A percentile compares a stretch with the other conserved stretches of the same genome.
Conservation (phyloP, 2,113 vertebrate genomes). For the Podocnemis expansa region DNA sequence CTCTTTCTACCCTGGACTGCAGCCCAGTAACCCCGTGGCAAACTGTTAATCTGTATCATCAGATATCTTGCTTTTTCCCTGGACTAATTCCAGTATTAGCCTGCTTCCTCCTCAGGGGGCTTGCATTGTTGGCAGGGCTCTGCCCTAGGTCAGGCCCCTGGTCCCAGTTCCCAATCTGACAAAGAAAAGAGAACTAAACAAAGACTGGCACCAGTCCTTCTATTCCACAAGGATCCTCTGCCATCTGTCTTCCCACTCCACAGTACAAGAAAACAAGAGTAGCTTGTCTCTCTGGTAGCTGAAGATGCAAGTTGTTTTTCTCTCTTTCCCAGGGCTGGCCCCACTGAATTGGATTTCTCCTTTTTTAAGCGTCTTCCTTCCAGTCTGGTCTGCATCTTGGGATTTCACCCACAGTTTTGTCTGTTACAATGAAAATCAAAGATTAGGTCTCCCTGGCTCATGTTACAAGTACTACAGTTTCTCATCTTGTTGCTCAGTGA, state of each 20-base stretch:
- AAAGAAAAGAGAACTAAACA: neutral
- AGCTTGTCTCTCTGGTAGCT: neutral
- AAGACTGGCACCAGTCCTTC: neutral
- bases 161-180: neutral
- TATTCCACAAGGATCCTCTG: neutral
- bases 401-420: neutral
- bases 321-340: neutral
- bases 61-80: neutral
- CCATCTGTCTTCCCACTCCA: neutral
- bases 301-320: neutral
- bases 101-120: neutral
- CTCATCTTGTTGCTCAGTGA: neutral
- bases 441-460: neutral
- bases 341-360: neutral
- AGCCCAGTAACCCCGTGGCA: neutral
- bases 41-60: no score
- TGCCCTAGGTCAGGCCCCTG: neutral
- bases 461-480: neutral
- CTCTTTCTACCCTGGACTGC: neutral
- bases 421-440: neutral
- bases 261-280: neutral
- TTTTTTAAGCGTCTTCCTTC: neutral
- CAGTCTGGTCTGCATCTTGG: neutral
- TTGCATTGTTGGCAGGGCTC: neutral
- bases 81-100: neutral